These are phyloP conservation scores for Pterocles burchelli DNA, from an alignment of 2,113 vertebrate genomes.

Conservation along the genomic window DNA sequence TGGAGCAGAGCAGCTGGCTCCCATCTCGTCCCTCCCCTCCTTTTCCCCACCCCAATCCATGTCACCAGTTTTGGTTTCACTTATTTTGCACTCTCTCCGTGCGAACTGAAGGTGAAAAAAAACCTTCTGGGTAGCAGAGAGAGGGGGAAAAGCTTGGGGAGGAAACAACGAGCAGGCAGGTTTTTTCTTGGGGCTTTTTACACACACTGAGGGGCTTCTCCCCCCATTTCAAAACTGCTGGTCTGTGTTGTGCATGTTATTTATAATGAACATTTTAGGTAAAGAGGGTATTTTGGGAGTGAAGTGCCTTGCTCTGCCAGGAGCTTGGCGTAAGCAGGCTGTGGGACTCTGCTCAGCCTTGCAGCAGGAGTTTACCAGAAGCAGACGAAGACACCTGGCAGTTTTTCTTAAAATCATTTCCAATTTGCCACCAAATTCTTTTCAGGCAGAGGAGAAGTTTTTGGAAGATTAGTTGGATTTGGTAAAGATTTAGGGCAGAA, in stretches of 20 bases:
- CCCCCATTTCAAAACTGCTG: background rate
- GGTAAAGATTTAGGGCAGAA: background rate
- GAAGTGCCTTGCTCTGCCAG: background rate
- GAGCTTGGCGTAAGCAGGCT: background rate
- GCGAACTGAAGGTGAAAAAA: background rate
- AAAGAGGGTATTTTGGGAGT: background rate
- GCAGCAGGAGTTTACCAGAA: background rate
- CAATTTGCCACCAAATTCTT: background rate
- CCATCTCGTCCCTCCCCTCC: background rate
- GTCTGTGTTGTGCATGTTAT: background rate
- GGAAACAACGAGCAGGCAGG: background rate
- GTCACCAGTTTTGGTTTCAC: background rate
- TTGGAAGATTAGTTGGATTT: background rate
- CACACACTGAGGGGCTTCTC: rapidly evolving
- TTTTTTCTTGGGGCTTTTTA: background rate
- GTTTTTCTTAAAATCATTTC: background rate
- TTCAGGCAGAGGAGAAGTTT: background rate
- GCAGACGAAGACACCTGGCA: background rate
- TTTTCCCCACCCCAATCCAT: background rate
- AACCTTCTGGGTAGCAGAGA: background rate
- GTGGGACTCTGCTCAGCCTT: background rate
- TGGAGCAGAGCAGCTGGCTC: background rate
- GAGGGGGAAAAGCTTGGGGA: background rate
- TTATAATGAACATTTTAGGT: background rate
- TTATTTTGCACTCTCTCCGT: background rate